Evolutionary conservation across 2,113 vertebrate species (phyloP).

Genomic region (Myotis lucifugus): DNA sequence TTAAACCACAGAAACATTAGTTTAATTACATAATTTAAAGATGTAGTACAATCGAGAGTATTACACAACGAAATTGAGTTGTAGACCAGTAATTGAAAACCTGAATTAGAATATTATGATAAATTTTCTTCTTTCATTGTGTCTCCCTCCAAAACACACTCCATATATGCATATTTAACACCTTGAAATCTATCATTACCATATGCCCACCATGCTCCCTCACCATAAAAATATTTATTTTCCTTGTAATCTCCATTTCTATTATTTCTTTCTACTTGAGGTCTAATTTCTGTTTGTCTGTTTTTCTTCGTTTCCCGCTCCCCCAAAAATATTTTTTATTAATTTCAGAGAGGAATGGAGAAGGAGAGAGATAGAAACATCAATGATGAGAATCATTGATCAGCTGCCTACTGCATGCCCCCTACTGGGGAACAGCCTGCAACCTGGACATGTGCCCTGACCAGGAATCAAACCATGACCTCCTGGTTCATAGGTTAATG

Average conservation of each 20-base stretch:
- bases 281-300: not conserved
- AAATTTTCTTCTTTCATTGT: not conserved
- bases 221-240: not conserved
- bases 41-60: not conserved
- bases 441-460: too few relatives aligned
- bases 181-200: not conserved
- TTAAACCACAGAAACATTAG: not conserved
- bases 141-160: not conserved
- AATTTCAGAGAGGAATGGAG: too few relatives aligned
- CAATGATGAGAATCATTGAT: too few relatives aligned
- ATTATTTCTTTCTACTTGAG: not conserved
- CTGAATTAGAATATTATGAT: not conserved
- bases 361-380: too few relatives aligned
- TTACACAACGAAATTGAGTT: not conserved
- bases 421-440: too few relatives aligned
- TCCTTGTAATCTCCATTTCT: not conserved
- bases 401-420: too few relatives aligned
- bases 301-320: not conserved
- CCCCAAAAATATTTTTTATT: too few relatives aligned
- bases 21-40: not conserved
- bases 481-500: too few relatives aligned
- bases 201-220: fast-evolving
- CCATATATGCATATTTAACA: not conserved
- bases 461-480: too few relatives aligned
- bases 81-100: not conserved